Base-by-base conservation (phyloP, 2,113 vertebrate genomes). In the Mus pahari region DNA sequence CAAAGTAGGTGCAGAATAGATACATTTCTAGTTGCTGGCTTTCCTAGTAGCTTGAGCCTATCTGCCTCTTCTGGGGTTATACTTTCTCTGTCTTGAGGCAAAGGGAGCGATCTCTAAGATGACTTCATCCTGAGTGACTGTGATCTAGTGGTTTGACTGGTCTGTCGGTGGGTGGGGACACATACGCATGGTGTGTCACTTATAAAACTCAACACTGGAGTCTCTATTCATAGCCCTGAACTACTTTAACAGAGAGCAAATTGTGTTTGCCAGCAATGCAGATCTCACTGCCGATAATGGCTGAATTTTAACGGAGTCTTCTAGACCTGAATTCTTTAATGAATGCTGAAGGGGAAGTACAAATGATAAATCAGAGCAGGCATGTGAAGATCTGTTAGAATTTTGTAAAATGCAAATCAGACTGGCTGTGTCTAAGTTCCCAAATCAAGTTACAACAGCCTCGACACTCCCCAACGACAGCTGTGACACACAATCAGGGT, bases 381-480 rank as follows among this genome's bases (percentile, higher is more conserved):
- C 94, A 96, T 96, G 94, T 84, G 96, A 86, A 92, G 96, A 96
- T 98, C 96, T 97, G 97, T 91, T 94, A 94, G 93, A 94, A 89
- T 82, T 88, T 60, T 97, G 94, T 79, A 94, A 94, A 97, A 96
- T 94, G 97, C 84, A 94, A 96, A 95, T 82, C 96, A 96, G n/a
- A 91, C 93, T 31, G 9, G 53, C 70, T 74, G 45, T 0, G 20
- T 74, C 93, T 68, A 79, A 97, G 70, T 55, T 91, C 62, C 90
- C 55, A 95, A 94, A 79, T 94, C 93, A 94, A 87, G 88, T 97
- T 78, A 55, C 70, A 87, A 96, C 96, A 95, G 62, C 90, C 86
- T 95, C 5, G 24, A 88, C 91, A 79, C 92, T 83, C 42, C 79
- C 26, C 60, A 16, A 2, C 39, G 26, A 17, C 0, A 14, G 9